Evolutionary conservation across 2,888 invertebrate genomes (phyloP).

Genomic region (Sphaeridia pumilis): DNA sequence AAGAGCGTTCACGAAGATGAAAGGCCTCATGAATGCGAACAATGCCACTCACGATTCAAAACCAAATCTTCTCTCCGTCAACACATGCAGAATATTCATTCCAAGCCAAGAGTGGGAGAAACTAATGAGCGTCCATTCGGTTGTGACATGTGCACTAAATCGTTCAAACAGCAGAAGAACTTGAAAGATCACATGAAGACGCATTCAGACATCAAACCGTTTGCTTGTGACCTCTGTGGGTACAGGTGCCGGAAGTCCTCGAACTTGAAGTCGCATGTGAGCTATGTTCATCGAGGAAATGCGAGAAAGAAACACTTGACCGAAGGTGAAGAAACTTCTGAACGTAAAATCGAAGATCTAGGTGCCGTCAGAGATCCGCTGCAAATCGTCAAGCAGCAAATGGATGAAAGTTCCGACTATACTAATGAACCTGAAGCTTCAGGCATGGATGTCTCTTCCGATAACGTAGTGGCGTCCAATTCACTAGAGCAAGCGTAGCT

Average conservation of each 20-base stretch:
- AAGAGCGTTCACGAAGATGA: not conserved
- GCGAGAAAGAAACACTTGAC: not conserved
- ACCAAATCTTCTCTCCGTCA: not conserved
- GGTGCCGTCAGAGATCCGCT: no score
- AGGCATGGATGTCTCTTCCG: no score
- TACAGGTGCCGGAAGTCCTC: not conserved
- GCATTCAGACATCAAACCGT: not conserved
- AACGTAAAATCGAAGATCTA: no score
- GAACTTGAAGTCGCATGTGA: not conserved
- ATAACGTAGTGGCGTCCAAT: no score
- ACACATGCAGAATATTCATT: not conserved
- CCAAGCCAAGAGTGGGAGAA: not conserved
- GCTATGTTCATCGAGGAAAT: not conserved
- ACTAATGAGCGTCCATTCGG: not conserved
- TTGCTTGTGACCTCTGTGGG: not conserved
- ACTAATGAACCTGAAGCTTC: no score
- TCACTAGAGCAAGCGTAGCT: no score
- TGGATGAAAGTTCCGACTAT: no score
- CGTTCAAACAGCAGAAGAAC: not conserved
- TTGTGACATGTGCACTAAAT: constrained; percentile 3
- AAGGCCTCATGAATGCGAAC: not conserved
- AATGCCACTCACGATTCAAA: not conserved
- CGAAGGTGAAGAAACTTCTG: no score
- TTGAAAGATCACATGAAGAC: not conserved
- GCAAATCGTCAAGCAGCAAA: no score